Percentiles rank a stretch among this genome's conserved stretches.
phyloP scores from a whole-genome alignment of 2,888 invertebrate genomes.

The Scaeva pyrastri region DNA sequence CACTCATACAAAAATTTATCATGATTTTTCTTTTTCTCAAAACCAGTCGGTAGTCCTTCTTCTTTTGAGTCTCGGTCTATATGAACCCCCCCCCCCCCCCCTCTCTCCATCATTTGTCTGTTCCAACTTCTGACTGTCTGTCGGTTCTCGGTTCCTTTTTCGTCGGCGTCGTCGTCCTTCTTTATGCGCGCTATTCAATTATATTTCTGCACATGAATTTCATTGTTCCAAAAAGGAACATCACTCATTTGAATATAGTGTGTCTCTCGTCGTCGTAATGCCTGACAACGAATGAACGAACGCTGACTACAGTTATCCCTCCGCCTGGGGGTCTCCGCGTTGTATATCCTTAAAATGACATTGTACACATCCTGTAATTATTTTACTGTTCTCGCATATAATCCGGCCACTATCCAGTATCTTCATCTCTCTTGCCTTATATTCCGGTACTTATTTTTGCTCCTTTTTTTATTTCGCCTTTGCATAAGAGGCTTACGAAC shows the following conservation, averaged over 20 bases:
- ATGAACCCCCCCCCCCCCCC: no score
- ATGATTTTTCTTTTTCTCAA: conserved; percentile 42
- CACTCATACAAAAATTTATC: conserved; percentile 24
- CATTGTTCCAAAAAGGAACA: conserved; percentile 55
- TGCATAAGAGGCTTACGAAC: conserved; percentile 16
- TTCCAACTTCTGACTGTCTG: neutral
- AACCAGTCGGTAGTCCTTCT: neutral
- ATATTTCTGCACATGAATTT: conserved; percentile 54
- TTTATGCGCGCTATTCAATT: conserved; percentile 40
- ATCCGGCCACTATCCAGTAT: conserved; percentile 49
- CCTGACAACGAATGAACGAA: neutral
- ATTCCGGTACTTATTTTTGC: conserved; percentile 33
- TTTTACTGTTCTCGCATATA: conserved; percentile 59
- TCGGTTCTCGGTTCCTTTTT: neutral
- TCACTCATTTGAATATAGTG: conserved; percentile 34
- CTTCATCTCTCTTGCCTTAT: conserved; percentile 25
- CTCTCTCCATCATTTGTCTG: neutral
- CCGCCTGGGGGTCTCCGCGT: conserved; percentile 26
- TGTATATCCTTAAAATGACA: conserved; percentile 40
- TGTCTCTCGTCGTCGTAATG: neutral
- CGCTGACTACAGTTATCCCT: conserved; percentile 5
- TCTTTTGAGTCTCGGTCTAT: conserved; percentile 6
- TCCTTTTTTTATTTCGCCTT: conserved; percentile 3
- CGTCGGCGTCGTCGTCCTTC: no score
- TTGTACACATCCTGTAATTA: conserved; percentile 64